phyloP scores from a whole-genome alignment of 2,888 invertebrate species.

The Exocentrus adspersus region DNA sequence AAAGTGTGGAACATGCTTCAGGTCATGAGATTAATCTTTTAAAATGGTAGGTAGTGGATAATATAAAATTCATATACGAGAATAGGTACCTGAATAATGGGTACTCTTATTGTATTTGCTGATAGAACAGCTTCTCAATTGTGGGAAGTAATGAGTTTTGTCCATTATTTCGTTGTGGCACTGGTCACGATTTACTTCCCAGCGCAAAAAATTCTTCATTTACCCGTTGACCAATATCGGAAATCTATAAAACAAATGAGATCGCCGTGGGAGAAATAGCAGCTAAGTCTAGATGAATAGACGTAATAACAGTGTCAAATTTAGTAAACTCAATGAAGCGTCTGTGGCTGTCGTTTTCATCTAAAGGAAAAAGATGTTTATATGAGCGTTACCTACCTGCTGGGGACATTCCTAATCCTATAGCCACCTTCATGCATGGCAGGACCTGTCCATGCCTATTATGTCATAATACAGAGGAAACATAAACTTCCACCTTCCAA shows the following conservation, averaged over 20 bases:
- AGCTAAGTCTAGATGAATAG: slow-evolving; percentile 16
- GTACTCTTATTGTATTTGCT: neutral
- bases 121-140: no score
- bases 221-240: neutral
- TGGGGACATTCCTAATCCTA: slow-evolving; percentile 17
- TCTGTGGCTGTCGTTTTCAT: slow-evolving; percentile 8
- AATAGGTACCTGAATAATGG: neutral
- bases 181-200: no score
- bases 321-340: slow-evolving; percentile 13
- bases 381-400: slow-evolving; percentile 14
- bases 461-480: slow-evolving; percentile 35
- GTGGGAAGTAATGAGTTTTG: no score
- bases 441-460: slow-evolving; percentile 38
- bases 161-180: no score
- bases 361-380: slow-evolving; percentile 22
- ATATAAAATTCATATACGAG: slow-evolving; percentile 10
- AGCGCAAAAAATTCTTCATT: neutral
- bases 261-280: neutral
- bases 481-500: slow-evolving; percentile 32
- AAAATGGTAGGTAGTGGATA: slow-evolving; percentile 9
- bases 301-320: slow-evolving; percentile 21
- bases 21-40: slow-evolving; percentile 19
- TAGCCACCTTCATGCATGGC: slow-evolving; percentile 34
- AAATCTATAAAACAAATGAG: slow-evolving; percentile 20
- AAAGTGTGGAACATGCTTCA: slow-evolving; percentile 23